phyloP scores from a whole-genome alignment of 1,140 invertebrate species.

The Mizuhopecten yessoensis region DNA sequence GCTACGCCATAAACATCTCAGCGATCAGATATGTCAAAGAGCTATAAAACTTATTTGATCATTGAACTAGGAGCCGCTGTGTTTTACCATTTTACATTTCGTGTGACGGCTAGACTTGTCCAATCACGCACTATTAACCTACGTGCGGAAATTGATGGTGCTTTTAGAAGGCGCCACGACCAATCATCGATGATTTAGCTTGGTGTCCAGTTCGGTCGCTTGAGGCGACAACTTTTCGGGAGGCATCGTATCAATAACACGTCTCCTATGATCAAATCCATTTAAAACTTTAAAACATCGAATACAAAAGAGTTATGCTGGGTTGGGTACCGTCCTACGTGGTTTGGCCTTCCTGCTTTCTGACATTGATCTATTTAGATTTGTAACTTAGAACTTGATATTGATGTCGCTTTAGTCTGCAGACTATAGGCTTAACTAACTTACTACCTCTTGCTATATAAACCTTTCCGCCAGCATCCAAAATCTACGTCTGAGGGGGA shows the following conservation, averaged over 20 bases:
- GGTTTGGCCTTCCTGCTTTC: not conserved
- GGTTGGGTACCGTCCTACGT: not conserved
- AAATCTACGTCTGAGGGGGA: no score
- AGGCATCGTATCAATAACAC: not conserved
- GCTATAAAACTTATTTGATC: not conserved
- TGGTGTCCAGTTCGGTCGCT: not conserved
- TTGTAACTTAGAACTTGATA: not conserved
- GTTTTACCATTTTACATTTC: not conserved
- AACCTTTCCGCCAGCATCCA: no score
- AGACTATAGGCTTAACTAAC: no score
- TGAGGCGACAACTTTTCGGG: not conserved
- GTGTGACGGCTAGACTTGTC: not conserved
- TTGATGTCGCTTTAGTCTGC: not conserved
- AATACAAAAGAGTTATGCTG: not conserved
- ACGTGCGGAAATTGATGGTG: not conserved
- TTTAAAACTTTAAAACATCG: not conserved
- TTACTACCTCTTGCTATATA: no score
- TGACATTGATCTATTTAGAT: no score
- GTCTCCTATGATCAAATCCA: not conserved
- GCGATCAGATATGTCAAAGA: no score
- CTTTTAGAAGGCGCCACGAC: conserved; percentile 12
- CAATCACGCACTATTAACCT: not conserved
- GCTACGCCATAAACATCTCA: not conserved
- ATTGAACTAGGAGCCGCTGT: not conserved
- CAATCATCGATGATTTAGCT: not conserved